A percentile compares a stretch with the other conserved stretches of the same genome.
Evolutionary conservation across 1,140 invertebrate species (phyloP).

Genomic region (Ctenoplectra terminalis): DNA sequence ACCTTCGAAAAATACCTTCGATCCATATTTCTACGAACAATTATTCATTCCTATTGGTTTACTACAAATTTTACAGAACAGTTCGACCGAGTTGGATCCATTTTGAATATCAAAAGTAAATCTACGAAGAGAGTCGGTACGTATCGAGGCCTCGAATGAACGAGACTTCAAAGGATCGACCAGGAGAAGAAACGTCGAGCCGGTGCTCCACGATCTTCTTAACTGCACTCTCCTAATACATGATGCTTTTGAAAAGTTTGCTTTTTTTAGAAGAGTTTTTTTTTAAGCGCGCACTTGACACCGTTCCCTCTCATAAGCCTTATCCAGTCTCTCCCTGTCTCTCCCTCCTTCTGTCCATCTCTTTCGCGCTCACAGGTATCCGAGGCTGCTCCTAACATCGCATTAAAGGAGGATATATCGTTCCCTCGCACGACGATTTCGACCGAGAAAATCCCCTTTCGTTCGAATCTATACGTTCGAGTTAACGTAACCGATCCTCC

Average conservation of each 20-base stretch:
- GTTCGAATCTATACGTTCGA: neutral
- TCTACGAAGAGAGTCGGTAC: neutral
- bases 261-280: constrained; percentile 50
- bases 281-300: constrained; percentile 52
- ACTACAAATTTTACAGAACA: too few species aligned
- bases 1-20: too few species aligned
- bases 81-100: too few species aligned
- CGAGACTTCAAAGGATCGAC: constrained; percentile 35
- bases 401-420: constrained; percentile 43
- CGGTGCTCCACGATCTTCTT: constrained; percentile 42
- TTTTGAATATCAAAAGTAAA: too few species aligned
- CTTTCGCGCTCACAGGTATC: neutral
- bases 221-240: constrained; percentile 45
- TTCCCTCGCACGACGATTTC: neutral
- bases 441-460: neutral
- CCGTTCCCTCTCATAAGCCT: constrained; percentile 46
- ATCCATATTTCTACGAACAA: too few species aligned
- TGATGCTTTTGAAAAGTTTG: constrained; percentile 51
- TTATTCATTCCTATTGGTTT: too few species aligned
- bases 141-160: neutral
- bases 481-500: neutral
- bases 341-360: neutral
- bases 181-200: constrained; percentile 17
- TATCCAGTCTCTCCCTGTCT: constrained; percentile 6
- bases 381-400: constrained; percentile 22